Conservation (phyloP, 2,113 vertebrate genomes). For the Copsychus sechellarum region DNA sequence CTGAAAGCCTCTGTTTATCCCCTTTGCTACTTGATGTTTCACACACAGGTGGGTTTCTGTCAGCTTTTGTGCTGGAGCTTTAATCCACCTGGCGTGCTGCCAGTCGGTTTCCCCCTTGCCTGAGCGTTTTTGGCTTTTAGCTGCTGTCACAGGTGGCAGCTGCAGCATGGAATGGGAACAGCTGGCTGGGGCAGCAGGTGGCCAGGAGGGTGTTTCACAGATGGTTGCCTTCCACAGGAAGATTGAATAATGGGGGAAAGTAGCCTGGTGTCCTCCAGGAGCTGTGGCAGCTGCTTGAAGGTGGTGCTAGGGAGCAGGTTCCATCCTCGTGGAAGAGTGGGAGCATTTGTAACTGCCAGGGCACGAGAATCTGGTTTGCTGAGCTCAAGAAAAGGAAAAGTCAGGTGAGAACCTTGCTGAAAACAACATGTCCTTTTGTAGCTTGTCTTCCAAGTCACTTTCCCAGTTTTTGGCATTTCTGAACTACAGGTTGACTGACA, state of each 20-base stretch:
- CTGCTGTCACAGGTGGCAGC: conserved; percentile 1
- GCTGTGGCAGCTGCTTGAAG: background rate
- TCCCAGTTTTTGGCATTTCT: background rate
- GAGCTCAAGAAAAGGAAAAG: background rate
- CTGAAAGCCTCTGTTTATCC: background rate
- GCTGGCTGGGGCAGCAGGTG: conserved; percentile 34
- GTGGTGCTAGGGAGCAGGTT: background rate
- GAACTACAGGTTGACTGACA: background rate
- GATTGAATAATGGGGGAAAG: background rate
- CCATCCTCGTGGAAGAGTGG: rapidly evolving
- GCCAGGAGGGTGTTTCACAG: background rate
- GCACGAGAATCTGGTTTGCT: background rate
- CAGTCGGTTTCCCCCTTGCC: background rate
- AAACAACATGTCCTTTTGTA: background rate
- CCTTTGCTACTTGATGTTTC: background rate
- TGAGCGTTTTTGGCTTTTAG: background rate
- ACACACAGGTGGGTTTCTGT: background rate
- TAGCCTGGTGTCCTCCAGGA: background rate
- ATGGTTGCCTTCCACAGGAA: background rate
- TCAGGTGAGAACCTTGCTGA: background rate
- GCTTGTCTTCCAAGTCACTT: background rate
- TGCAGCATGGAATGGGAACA: rapidly evolving
- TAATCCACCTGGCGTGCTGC: background rate
- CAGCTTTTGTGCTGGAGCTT: background rate
- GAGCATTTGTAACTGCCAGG: rapidly evolving